These are phyloP conservation scores for Campylomormyrus tamandua DNA, from an alignment of 2,113 vertebrate species.

Conservation along the genomic window DNA sequence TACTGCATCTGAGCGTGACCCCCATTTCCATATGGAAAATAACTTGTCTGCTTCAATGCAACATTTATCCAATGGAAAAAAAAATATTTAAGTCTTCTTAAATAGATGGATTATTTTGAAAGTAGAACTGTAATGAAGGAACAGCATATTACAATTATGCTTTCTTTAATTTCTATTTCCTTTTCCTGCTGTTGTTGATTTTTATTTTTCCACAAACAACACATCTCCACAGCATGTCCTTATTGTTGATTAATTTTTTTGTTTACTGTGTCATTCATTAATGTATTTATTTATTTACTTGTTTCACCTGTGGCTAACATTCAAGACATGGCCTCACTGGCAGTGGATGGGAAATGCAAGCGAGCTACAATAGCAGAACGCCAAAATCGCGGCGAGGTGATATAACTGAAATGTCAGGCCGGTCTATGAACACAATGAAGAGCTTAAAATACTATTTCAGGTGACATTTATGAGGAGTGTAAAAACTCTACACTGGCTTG, in stretches of 20 bases:
- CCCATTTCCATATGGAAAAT: slow-evolving; percentile 15
- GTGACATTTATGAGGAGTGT: slow-evolving; percentile 19
- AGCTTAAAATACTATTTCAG: slow-evolving; percentile 17
- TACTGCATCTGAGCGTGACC: slow-evolving; percentile 2
- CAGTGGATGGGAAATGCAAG: neutral
- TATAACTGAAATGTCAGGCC: slow-evolving; percentile 13
- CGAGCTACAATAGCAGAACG: slow-evolving; percentile 2
- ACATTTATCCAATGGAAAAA: neutral
- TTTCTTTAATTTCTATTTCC: neutral
- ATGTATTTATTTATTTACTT: neutral
- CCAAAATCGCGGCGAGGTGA: neutral
- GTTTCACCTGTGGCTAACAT: neutral
- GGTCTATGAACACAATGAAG: slow-evolving; percentile 11
- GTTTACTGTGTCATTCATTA: neutral
- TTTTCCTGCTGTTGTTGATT: neutral
- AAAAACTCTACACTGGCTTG: neutral
- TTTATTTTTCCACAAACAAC: neutral
- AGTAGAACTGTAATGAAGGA: neutral
- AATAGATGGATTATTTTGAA: neutral
- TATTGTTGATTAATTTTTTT: neutral
- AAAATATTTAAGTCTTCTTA: neutral
- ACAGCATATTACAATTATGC: neutral
- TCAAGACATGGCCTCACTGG: neutral
- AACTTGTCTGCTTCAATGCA: slow-evolving; percentile 9
- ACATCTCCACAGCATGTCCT: neutral